Percentiles rank a stretch among this genome's conserved stretches.
Conservation (phyloP, 2,113 vertebrate genomes). For the Halcyon malimbica region DNA sequence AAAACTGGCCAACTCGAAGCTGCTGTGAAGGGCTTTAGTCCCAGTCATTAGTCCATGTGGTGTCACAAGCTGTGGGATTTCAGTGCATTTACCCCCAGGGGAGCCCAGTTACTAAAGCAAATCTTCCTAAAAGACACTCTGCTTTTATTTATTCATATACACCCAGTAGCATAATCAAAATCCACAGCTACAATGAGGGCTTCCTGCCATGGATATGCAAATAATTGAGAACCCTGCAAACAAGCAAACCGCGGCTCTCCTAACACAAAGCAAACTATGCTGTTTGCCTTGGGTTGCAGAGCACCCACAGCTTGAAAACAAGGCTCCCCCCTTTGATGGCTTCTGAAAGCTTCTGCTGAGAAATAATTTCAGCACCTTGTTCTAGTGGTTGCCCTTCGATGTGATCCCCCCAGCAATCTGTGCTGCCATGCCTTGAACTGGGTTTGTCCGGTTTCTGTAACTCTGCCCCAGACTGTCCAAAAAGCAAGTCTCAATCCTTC, state of each 20-base stretch:
- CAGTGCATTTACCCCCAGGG: neutral
- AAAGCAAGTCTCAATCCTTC: neutral
- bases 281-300: neutral
- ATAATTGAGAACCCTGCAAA: neutral
- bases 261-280: neutral
- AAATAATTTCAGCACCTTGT: neutral
- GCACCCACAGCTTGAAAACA: neutral
- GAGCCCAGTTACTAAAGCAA: neutral
- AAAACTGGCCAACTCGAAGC: neutral
- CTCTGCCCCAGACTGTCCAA: neutral
- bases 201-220: constrained; percentile 6
- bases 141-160: neutral
- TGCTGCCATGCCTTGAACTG: neutral
- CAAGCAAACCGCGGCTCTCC: neutral
- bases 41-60: neutral
- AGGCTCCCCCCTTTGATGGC: neutral
- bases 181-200: neutral
- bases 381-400: neutral
- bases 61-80: neutral
- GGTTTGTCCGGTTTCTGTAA: neutral
- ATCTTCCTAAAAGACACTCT: neutral
- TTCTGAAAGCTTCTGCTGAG: neutral
- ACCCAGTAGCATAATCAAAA: neutral
- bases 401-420: neutral
- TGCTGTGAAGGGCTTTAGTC: neutral